phyloP scores from a whole-genome alignment of 2,888 invertebrate species.

The Hymenopus coronatus region DNA sequence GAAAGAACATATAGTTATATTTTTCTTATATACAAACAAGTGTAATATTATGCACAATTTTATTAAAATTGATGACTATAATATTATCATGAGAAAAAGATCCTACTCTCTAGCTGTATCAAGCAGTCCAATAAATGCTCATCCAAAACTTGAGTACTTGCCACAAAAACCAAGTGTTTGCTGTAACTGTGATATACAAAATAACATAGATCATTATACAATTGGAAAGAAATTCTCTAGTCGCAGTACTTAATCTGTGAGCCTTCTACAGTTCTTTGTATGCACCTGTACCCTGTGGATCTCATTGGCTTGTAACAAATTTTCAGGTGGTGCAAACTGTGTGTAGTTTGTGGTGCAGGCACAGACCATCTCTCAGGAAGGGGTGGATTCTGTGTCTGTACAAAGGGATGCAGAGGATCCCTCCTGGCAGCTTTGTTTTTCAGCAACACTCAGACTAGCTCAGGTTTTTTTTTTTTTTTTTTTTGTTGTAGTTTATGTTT shows the following conservation, averaged over 20 bases:
- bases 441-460: neutral
- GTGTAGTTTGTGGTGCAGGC: conserved; percentile 46
- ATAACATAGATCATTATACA: no score
- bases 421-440: neutral
- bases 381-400: conserved; percentile 58
- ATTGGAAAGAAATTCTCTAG: no score
- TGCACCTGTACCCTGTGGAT: neutral
- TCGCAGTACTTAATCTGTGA: neutral
- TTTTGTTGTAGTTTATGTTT: neutral
- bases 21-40: no score
- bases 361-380: conserved; percentile 53
- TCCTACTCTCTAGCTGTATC: no score
- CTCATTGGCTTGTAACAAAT: conserved; percentile 52
- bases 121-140: no score
- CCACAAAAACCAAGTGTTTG: no score
- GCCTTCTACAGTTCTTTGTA: neutral
- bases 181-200: no score
- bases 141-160: no score
- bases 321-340: conserved; percentile 53
- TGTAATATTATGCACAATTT: no score
- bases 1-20: no score
- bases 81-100: no score
- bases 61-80: no score
- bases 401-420: conserved; percentile 7
- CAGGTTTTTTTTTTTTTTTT: neutral